Evolutionary conservation across 2,113 vertebrate genomes (phyloP), one percentile per base, ranked within the genome.

Genomic region (Corvus moneduloides): DNA sequence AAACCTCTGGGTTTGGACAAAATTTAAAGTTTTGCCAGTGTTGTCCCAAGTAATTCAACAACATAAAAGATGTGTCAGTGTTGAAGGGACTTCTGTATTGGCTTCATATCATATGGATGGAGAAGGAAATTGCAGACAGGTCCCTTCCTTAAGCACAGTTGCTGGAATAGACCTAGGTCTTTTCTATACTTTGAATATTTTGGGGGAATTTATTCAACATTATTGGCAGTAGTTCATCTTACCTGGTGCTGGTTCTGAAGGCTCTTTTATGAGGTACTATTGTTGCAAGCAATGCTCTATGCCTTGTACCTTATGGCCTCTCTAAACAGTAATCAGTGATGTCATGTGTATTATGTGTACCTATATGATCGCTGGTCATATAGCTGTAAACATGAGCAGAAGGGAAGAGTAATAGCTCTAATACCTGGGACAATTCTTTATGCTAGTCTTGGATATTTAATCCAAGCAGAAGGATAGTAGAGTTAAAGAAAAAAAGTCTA

Each of bases 341-440:
- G 13, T 32, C 14, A 27, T 19, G 13, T 41, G 1, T 39, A 21
- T 33, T 61, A 18, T 16, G 7, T 67, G 37, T 59, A 30, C 9
- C 1, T 76, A 0, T 35, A 22, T 28, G 28, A 20, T 41, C 0
- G 0, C 35, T 61, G 68, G 5, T 84, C 54, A 35, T 21, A 4
- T 10, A 16, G 8, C 11, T 68, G 13, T 63, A 72, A 48, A 1
- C 15, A 6, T 13, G 18, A 33, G 14, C 44, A 58, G 64, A 81
- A 51, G 54, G 52, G 14, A 68, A 43, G 44, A 80, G 17, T 44
- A 39, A 33, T 35, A 55, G 41, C 58, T 22, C 6, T 61, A 35
- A 17, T 43, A 33, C 3, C 23, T 51, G 13, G 20, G 12, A 28
- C 33, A 64, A 24, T 12, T 27, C 52, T 39, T 78, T 33, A 15